Base-by-base conservation (phyloP, 2,888 invertebrate genomes). In the Sminthurinus aureus region DNA sequence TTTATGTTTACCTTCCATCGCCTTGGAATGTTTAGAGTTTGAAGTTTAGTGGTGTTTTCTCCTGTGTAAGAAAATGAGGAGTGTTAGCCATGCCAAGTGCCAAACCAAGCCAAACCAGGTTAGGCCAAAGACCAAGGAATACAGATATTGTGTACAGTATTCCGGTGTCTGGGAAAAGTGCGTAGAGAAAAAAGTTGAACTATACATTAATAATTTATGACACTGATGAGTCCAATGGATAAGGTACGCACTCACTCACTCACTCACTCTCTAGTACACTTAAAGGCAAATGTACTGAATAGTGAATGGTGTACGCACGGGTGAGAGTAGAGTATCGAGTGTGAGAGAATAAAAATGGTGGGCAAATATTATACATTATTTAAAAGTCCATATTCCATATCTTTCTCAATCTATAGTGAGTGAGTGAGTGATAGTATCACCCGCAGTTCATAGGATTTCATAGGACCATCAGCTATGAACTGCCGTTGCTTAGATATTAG, bases 161-260 rank as follows among this genome's bases (percentile, higher is more conserved):
- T n/a, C n/a, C n/a, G n/a, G n/a, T n/a, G n/a, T n/a, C n/a, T n/a
- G 3, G 38, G 6, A 38, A 38, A 38, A 38, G 38, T 38, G 38
- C 38, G 38, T 38, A 38, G 38, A 38, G 58, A 26, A 24, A 24
- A 69, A 22, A 26, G 22, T 71, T 71, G 71, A 71, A 24, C 24
- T 71, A 71, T 71, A 12, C 24, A 71, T 15, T 13, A 24, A 24
- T 71, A 71, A 71, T 71, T 71, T 24, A 22, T 71, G 71, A 71
- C 71, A 71, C 26, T 24, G 13, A 71, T 71, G 71, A 22, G 38
- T 38, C 38, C 38, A 38, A 38, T 38, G 38, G 38, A 38, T 38
- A 38, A 38, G 38, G 38, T 38, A 38, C 38, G 38, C 38, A 38
- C 38, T 38, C 38, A 38, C 38, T 38, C 1, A 4, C 6, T 38